Evolutionary conservation across 2,113 vertebrate genomes (phyloP), one percentile per base, ranked within the genome.

Genomic region (Speoplatyrhinus poulsoni): DNA sequence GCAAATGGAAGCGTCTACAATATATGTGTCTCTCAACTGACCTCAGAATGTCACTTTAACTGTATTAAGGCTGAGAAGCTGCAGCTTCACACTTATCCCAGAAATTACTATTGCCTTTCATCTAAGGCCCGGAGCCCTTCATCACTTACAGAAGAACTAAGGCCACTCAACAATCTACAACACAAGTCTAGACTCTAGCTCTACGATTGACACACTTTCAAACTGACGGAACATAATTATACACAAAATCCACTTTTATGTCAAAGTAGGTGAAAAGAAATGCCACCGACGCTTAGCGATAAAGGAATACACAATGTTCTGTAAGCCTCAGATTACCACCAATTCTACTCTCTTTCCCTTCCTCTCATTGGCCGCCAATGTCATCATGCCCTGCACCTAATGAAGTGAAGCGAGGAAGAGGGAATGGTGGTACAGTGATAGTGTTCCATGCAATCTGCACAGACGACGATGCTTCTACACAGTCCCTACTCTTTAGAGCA

Each of bases 361-460:
- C 66, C 79, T 4, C 60, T 62, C 60, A 17, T n/a, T 48, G 9
- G 19, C 10, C 65, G 75, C 77, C 70, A 73, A 73, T 83, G 82
- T 79, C 80, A 65, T 70, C 77, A 81, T 85, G 84, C 69, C 82
- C 77, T 62, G 65, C 81, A 84, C 74, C 82, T 80, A 84, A 87
- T 84, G 84, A 73, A 80, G 84, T 80, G 79, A 76, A 60, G 65
- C 80, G 62, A 83, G 69, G 77, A 73, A 69, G 74, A 41, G 58
- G 73, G 67, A 82, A 84, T 84, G 87, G 77, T 75, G n/a, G n/a
- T 33, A 65, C 65, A 16, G 41, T 52, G 47, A 11, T 56, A 3
- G 60, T 66, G 9, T 12, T 9, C 32, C 57, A 56, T 19, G 63
- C 32, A 49, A 41, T 68, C 55, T 69, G 62, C 46, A 12, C 6